Base-by-base conservation (phyloP, 2,888 invertebrate species). In the Papilio elwesi region DNA sequence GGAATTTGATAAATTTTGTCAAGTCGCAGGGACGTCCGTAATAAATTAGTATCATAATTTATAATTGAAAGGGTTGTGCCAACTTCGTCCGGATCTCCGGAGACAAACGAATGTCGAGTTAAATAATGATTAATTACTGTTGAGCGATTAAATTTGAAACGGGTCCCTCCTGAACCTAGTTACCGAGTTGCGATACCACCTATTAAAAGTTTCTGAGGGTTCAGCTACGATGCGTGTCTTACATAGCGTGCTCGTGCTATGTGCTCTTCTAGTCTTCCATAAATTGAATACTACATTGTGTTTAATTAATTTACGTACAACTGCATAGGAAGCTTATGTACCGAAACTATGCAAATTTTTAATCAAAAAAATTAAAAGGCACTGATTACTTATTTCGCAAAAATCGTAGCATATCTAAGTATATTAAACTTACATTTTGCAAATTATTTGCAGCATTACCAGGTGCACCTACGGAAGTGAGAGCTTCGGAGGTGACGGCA, bases 401-500 rank as follows among this genome's bases (percentile, higher is more conserved):
- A 43, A 43, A 43, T 5, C 7, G 43, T 43, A 43, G n/a, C n/a
- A n/a, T n/a, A 53, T 26, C 26, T 26, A 26, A 26, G 26, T 26
- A 26, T 26, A 53, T n/a, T 11, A 36, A 36, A 11, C 8, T 59
- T 0, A n/a, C 8, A 38, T 13, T 8, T 63, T 48, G 10, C 38
- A 16, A 7, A 15, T 62, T 51, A 55, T 77, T 73, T 65, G 52
- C 93, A 99, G 99, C 98, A 70, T 94, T 99, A 77, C 99, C 99
- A 48, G 97, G 97, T 71, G 96, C 98, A 12, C 99, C 99, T 38
- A 96, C 97, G 36, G 97, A 97, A 87, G 97, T 99, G 59, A 95
- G 96, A 81, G 97, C 98, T 47, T 98, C 98, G 2, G 99, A 99
- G 88, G 97, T 99, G 79, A 98, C 98, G 6, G 97, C 99, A 9